These are phyloP conservation scores for Takifugu ocellatus DNA, from an alignment of 2,797 vertebrate genomes.

Conservation along the genomic window DNA sequence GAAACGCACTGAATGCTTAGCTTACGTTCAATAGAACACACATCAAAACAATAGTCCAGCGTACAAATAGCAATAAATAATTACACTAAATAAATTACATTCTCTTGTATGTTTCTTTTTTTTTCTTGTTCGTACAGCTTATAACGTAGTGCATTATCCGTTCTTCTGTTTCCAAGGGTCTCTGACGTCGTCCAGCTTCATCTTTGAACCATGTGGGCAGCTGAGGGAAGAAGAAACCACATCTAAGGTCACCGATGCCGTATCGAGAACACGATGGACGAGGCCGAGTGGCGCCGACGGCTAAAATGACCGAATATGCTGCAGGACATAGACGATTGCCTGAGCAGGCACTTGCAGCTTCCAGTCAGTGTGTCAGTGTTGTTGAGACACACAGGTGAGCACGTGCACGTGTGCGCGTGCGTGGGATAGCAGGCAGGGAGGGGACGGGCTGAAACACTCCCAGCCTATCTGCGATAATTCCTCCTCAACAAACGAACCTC, in stretches of 20 bases:
- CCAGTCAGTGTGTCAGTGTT: constrained; percentile 29
- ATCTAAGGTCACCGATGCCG: too few species aligned
- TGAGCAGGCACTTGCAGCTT: constrained; percentile 9
- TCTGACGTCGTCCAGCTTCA: constrained; percentile 4
- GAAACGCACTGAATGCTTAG: constrained; percentile 40
- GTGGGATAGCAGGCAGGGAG: constrained; percentile 18
- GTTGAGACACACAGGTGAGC: constrained; percentile 37
- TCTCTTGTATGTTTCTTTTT: constrained; percentile 18
- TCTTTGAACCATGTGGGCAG: constrained; percentile 9
- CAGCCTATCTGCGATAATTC: constrained; percentile 42
- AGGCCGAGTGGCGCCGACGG: too few species aligned
- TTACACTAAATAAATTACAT: constrained; percentile 75
- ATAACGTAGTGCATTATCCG: constrained; percentile 43
- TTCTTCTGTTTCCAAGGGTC: constrained; percentile 12
- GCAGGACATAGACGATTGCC: too few species aligned
- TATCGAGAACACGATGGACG: too few species aligned
- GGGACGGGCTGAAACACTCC: constrained; percentile 28
- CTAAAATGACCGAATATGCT: too few species aligned
- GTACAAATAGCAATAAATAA: constrained; percentile 71
- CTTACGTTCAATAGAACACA: constrained; percentile 40
- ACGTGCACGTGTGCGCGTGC: background rate
- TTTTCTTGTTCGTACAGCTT: constrained; percentile 24
- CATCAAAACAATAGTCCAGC: constrained; percentile 31
- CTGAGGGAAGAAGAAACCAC: constrained; percentile 31
- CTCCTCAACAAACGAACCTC: constrained; percentile 16